A percentile compares a stretch with the other conserved stretches of the same genome.
Evolutionary conservation across 2,888 invertebrate genomes (phyloP).

Genomic region (Melanotus villosus): DNA sequence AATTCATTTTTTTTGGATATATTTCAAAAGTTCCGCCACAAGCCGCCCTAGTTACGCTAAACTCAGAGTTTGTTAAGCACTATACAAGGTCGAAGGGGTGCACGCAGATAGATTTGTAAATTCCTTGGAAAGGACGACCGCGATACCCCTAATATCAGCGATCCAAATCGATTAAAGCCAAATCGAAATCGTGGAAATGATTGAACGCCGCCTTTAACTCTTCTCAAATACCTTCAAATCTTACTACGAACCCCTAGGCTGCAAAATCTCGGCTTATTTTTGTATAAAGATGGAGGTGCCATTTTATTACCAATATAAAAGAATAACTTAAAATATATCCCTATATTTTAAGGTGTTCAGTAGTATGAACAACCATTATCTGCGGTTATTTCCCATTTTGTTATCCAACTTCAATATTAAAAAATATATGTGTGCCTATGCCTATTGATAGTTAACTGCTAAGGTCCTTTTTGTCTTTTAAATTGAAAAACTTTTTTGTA

Average conservation of each 20-base stretch:
- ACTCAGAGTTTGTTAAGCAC: neutral
- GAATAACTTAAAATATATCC: no score
- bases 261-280: neutral
- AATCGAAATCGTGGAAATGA: constrained; percentile 12
- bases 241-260: neutral
- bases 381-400: no score
- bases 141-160: constrained; percentile 2
- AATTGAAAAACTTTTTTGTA: no score
- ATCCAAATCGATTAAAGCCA: constrained; percentile 6
- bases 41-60: neutral
- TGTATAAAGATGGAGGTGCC: no score
- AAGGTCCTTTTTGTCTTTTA: no score
- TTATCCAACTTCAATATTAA: no score
- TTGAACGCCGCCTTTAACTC: neutral
- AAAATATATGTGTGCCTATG: no score
- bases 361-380: no score
- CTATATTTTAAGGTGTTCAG: no score
- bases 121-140: neutral
- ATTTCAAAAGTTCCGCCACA: neutral
- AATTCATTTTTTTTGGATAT: no score
- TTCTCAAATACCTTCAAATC: neutral
- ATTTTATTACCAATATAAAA: no score
- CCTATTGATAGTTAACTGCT: no score
- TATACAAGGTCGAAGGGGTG: neutral
- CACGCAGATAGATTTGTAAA: neutral